phyloP scores from a whole-genome alignment of 2,888 invertebrate genomes.

The Eupithecia centaureata region DNA sequence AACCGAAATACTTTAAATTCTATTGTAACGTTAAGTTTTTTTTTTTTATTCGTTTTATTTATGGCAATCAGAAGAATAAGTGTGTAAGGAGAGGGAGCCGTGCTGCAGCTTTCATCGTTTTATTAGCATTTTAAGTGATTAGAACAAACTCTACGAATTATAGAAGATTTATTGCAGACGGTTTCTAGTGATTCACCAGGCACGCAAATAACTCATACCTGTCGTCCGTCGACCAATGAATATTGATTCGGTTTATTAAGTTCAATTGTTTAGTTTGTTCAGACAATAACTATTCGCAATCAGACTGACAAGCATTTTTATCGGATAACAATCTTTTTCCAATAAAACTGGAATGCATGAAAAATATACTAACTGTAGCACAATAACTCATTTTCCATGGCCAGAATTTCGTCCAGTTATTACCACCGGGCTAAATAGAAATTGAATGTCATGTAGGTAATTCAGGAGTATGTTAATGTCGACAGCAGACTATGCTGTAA shows the following conservation, averaged over 20 bases:
- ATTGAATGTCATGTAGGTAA: not conserved
- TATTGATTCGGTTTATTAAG: too few relatives aligned
- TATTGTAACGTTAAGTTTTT: too few relatives aligned
- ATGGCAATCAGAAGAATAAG: too few relatives aligned
- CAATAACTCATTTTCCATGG: not conserved
- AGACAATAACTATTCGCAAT: not conserved
- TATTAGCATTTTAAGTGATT: too few relatives aligned
- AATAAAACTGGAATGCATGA: not conserved
- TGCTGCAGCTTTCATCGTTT: too few relatives aligned
- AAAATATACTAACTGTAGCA: not conserved
- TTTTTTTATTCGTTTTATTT: too few relatives aligned
- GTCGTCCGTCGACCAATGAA: not conserved
- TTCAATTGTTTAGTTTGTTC: not conserved
- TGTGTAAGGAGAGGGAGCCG: slow-evolving; percentile 41
- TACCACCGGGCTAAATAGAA: not conserved
- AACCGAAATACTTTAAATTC: too few relatives aligned
- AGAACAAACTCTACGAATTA: too few relatives aligned
- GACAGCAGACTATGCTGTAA: slow-evolving; percentile 5
- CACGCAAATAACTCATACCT: not conserved
- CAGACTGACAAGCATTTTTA: not conserved
- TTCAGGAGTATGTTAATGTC: not conserved
- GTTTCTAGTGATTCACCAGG: too few relatives aligned
- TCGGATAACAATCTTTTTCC: not conserved
- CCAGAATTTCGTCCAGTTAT: not conserved
- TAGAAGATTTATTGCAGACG: too few relatives aligned